These are phyloP conservation scores for Lordiphosa stackelbergi DNA, from an alignment of 1,140 invertebrate species.

Conservation along the genomic window DNA sequence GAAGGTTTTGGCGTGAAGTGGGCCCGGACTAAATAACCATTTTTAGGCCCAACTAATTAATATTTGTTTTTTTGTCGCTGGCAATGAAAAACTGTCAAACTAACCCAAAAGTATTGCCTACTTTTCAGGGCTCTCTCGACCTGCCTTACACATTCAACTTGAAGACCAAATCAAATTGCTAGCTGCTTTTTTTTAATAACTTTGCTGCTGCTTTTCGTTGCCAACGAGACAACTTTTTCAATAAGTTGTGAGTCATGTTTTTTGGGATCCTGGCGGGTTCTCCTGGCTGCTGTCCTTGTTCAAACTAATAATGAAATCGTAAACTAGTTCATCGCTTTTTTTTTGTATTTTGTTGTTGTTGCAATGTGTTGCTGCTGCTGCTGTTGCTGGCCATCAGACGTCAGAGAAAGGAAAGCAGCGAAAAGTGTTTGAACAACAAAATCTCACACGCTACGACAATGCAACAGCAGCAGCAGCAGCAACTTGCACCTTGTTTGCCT, in stretches of 20 bases:
- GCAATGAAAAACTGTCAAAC: too few relatives aligned
- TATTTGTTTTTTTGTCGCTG: too few relatives aligned
- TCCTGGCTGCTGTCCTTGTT: constrained; percentile 49
- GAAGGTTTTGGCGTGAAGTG: too few relatives aligned
- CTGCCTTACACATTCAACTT: too few relatives aligned
- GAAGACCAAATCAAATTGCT: neutral
- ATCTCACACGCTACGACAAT: constrained; percentile 72
- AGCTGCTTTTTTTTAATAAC: constrained; percentile 31
- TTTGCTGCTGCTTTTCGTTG: constrained; percentile 19
- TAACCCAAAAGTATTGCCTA: too few relatives aligned
- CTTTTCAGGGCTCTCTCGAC: too few relatives aligned
- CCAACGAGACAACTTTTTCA: constrained; percentile 55
- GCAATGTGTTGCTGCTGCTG: constrained; percentile 16
- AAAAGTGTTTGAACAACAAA: constrained; percentile 74
- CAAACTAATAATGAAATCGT: constrained; percentile 75
- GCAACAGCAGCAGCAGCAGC: constrained; percentile 25
- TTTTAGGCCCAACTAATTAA: too few relatives aligned
- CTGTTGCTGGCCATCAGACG: constrained; percentile 47
- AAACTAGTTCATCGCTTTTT: constrained; percentile 67
- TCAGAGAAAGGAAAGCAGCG: constrained; percentile 53
- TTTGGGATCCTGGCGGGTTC: constrained; percentile 16
- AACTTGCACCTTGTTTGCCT: constrained; percentile 36
- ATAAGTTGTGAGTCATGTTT: constrained; percentile 62
- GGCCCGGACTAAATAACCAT: too few relatives aligned
- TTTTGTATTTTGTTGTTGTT: constrained; percentile 3